Percentiles rank a stretch among this genome's conserved stretches.
These are phyloP conservation scores for Rhabdomys dilectus DNA, from an alignment of 2,113 vertebrate genomes.

Conservation along the genomic window DNA sequence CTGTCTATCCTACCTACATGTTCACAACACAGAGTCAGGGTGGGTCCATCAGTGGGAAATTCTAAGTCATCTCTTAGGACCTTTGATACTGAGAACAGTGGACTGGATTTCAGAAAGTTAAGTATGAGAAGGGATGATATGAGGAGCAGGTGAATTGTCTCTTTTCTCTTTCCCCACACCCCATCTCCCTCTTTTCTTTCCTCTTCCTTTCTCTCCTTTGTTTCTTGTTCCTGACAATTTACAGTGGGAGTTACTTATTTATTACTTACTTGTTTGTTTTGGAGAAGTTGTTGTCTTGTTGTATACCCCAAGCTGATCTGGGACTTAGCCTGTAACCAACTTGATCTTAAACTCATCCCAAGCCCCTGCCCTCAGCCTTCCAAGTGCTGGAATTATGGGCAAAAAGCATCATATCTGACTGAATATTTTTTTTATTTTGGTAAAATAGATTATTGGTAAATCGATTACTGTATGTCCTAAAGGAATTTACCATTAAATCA, in stretches of 20 bases:
- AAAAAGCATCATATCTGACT: neutral
- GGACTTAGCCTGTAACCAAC: neutral
- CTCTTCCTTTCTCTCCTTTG: too few species aligned
- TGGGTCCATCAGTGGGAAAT: neutral
- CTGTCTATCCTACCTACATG: neutral
- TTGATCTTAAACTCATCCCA: neutral
- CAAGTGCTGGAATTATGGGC: neutral
- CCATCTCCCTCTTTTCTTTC: neutral
- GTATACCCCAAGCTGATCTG: neutral
- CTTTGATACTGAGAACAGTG: neutral
- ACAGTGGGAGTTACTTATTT: neutral
- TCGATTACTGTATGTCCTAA: neutral
- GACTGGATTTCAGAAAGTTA: slow-evolving; percentile 2
- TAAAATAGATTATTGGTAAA: neutral
- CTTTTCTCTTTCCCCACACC: too few species aligned
- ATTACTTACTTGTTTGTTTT: neutral
- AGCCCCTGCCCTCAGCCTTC: neutral
- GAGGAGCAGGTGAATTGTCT: neutral
- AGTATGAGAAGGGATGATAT: neutral
- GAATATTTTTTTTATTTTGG: slow-evolving; percentile 11
- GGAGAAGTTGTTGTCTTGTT: neutral
- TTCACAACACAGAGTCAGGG: neutral
- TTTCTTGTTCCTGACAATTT: neutral
- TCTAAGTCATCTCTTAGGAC: neutral
- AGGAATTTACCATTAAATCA: neutral